Base-by-base conservation (phyloP, 2,113 vertebrate genomes). In the Romanogobio albipinnatus region DNA sequence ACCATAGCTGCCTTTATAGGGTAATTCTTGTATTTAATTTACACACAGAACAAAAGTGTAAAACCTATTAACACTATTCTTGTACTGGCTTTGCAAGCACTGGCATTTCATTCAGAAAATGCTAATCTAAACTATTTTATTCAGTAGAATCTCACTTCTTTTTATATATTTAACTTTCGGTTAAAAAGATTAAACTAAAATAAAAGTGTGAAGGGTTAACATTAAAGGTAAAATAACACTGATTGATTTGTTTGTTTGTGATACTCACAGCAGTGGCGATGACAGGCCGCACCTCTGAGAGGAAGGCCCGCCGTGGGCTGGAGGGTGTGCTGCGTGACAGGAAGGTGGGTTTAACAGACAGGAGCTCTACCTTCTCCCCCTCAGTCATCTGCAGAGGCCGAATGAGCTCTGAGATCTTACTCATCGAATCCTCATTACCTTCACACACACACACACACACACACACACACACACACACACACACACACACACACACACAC, bases 311-410 rank as follows among this genome's bases (percentile, higher is more conserved):
- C 89, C 95, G 94, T 88, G 95, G 93, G 93, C 95, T 95, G 77
- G 94, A 89, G 33, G 94, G 86, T 84, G 92, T 91, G 61, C 95
- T 90, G 86, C 95, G 94, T 56, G 94, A 93, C 89, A 97, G 95
- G 91, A 97, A 96, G 76, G 96, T 94, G 76, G 98, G 97, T 90
- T 96, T 97, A 92, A 95, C 90, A 1, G 96, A 95, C 76, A 96
- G 92, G 15, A 96, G 94, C 86, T 97, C 96, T 0, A 95, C 95
- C 89, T 96, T 96, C 91, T 97, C 97, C 87, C 94, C 97, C 84
- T 94, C 92, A 5, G 95, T 94, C 47, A 96, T 92, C 2, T 96
- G 96, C 24, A 97, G 95, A 62, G 97, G 96, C 83, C 94, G 94
- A 85, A 96, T 95, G 61, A 95, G 96, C 87, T 99, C 98, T 0